Percentiles rank a stretch among this genome's conserved stretches.
phyloP scores from a whole-genome alignment of 2,888 invertebrate species.

The Pseudeuparius sepicola region DNA sequence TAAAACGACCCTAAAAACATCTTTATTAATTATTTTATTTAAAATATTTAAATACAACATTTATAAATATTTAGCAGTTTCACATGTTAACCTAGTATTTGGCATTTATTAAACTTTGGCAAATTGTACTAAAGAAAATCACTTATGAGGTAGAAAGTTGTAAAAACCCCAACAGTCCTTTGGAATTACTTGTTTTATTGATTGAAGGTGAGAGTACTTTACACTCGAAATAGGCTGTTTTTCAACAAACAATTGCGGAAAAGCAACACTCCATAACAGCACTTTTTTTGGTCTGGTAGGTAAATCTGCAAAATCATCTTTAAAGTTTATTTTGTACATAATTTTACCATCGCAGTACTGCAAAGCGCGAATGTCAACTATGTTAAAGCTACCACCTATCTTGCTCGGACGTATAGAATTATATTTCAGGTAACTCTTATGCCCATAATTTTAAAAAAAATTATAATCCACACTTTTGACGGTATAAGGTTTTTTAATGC shows the following conservation, averaged over 20 bases:
- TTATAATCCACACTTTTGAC: constrained; percentile 6
- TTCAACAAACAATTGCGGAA: constrained; percentile 12
- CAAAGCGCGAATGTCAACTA: constrained; percentile 12
- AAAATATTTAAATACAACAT: too few relatives aligned
- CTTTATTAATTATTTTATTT: too few relatives aligned
- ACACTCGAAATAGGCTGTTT: constrained; percentile 12
- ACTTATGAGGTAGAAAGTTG: constrained; percentile 11
- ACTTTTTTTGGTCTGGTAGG: constrained; percentile 10
- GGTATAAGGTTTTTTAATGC: constrained; percentile 12
- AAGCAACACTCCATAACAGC: constrained; percentile 6
- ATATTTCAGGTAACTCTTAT: constrained; percentile 13
- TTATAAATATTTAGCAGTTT: too few relatives aligned
- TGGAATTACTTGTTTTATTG: constrained; percentile 12
- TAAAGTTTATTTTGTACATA: constrained; percentile 12
- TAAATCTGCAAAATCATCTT: constrained; percentile 8
- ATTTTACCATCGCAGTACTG: constrained; percentile 6
- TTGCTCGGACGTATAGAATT: constrained; percentile 14
- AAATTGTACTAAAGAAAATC: too few relatives aligned
- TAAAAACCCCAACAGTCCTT: constrained; percentile 12
- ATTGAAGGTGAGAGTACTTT: constrained; percentile 12
- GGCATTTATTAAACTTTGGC: too few relatives aligned
- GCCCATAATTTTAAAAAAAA: constrained; percentile 12
- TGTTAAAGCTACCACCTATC: constrained; percentile 10
- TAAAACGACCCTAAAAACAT: too few relatives aligned
- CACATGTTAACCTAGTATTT: too few relatives aligned